Percentiles rank a stretch among this genome's conserved stretches.
Evolutionary conservation across 1,140 invertebrate genomes (phyloP).

Genomic region (Yoshiicerus persimilis): DNA sequence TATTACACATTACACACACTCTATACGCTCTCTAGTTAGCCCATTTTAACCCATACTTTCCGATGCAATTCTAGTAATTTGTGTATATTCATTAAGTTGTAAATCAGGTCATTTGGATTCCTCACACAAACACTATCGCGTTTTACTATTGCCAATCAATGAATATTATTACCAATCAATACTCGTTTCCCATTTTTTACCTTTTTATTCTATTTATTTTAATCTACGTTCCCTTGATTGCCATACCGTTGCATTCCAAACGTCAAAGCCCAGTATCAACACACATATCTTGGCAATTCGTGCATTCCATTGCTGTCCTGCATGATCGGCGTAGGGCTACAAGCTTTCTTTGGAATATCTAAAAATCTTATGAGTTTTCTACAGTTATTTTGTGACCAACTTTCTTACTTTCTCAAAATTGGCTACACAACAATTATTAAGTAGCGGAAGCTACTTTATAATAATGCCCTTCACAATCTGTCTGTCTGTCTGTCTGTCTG

Average conservation of each 20-base stretch:
- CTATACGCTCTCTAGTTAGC: background rate
- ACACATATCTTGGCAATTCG: too few relatives aligned
- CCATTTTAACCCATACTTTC: background rate
- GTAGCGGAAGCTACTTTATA: too few relatives aligned
- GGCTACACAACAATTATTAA: too few relatives aligned
- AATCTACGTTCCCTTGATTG: background rate
- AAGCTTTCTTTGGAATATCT: too few relatives aligned
- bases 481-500: too few relatives aligned
- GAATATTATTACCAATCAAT: background rate
- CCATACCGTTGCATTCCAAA: background rate
- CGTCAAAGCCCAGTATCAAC: background rate
- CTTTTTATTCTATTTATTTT: background rate
- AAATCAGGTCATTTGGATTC: background rate
- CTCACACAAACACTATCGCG: background rate
- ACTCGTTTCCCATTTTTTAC: background rate
- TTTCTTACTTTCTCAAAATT: too few relatives aligned
- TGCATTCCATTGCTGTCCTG: too few relatives aligned
- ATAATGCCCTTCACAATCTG: too few relatives aligned
- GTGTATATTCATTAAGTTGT: background rate
- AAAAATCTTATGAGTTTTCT: too few relatives aligned
- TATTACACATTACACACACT: background rate
- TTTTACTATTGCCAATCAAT: background rate
- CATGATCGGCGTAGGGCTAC: too few relatives aligned
- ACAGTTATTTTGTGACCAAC: too few relatives aligned
- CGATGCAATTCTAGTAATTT: background rate